Evolutionary conservation across 2,113 vertebrate species (phyloP), one percentile per base, ranked within the genome.

Genomic region (Orientallactaga bullata): DNA sequence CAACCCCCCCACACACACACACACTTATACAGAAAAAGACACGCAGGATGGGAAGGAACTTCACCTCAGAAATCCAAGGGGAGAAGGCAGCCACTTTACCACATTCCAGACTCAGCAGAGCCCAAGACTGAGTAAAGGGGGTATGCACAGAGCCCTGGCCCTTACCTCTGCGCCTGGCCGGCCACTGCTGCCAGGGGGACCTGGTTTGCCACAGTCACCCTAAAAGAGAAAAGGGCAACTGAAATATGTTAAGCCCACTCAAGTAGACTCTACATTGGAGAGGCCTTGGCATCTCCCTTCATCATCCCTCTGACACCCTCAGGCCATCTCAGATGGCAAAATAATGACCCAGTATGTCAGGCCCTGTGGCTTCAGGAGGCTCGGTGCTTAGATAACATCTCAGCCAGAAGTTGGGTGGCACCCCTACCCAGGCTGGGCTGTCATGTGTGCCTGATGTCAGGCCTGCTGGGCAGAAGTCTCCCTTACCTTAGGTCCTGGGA

Each of bases 181-280:
- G 78, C 99, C 99, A 0, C 97, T 72, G 94, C 93, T 94, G 61
- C 99, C 99, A 0, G 98, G 98, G 30, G 99, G 99, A 0, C 99
- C 99, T 5, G 98, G 97, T 30, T 98, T 98, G 80, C 99, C 99
- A 2, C 97, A 97, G 47, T 99, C 99, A 77, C 99, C 99, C 99
- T 99, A 42, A 58, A 95, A 97, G 37, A 82, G 74, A 78, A 39
- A 85, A 71, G 32, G 79, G 72, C 42, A 3, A 0, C 0, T 0
- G 9, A 35, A 32, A 42, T 32, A n/a, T 80, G 80, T 37, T n/a
- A 21, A 66, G 5, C 7, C 42, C 3, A 72, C 0, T 15, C 42
- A 79, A 61, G 24, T 1, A 2, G 21, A 61, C 9, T 61, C 89
- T 26, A 35, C 24, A 10, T 37, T 55, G 30, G 32, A 79, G 47